phyloP scores from a whole-genome alignment of 30 jellyfish, hydroid and myxozoan species.

The Phacellophora camtschatica region DNA sequence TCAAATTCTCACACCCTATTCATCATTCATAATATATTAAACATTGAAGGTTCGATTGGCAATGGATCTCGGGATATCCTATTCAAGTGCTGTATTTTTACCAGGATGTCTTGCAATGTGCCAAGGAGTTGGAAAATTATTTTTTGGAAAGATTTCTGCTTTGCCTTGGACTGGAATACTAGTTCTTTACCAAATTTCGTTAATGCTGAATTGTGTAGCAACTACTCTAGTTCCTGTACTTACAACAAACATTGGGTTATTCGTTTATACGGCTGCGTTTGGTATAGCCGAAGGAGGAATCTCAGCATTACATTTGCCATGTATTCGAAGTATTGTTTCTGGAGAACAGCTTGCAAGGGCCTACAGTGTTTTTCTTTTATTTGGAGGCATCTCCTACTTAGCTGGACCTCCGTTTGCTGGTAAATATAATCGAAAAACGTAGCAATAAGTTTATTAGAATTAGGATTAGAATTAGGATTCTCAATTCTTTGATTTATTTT shows the following conservation, averaged over 20 bases:
- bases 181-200: constrained; percentile 16
- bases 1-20: no score
- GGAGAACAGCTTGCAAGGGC: constrained; percentile 34
- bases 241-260: constrained; percentile 14
- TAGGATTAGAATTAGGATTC: no score
- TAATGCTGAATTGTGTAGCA: constrained; percentile 47
- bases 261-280: constrained; percentile 43
- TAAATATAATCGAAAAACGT: no score
- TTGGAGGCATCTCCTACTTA: constrained; percentile 40
- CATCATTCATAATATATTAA: no score
- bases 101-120: constrained; percentile 64
- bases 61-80: constrained; percentile 38
- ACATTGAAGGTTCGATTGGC: constrained; percentile 63
- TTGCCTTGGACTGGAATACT: constrained; percentile 21
- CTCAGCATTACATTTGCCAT: constrained; percentile 26
- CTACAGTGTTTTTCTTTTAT: constrained; percentile 19
- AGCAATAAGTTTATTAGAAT: no score
- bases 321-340: constrained; percentile 56
- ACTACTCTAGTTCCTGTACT: constrained; percentile 46
- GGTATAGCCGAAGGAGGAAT: constrained; percentile 71
- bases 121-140: constrained; percentile 58
- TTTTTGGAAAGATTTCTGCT: constrained; percentile 51
- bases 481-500: no score
- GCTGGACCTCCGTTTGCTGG: constrained; percentile 88
- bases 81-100: constrained; percentile 32